Conservation (phyloP, 2,113 vertebrate species). For the Antechinus stuartii region DNA sequence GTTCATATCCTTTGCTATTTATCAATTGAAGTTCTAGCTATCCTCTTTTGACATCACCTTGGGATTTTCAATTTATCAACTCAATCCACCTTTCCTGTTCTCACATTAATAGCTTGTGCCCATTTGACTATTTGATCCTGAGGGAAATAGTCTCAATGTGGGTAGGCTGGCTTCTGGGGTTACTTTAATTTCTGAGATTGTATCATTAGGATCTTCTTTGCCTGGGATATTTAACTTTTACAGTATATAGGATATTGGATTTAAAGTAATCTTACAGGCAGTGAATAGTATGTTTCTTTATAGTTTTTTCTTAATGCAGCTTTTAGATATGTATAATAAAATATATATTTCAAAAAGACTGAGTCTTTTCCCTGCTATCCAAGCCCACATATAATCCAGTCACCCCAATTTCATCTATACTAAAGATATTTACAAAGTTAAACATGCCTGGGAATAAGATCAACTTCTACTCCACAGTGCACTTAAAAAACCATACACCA, state of each 20-base stretch:
- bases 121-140: not conserved
- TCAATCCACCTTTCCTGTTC: not conserved
- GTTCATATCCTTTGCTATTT: not conserved
- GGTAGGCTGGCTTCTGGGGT: not conserved
- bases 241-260: not conserved
- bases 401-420: not conserved
- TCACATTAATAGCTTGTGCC: not conserved
- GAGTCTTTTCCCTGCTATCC: not conserved
- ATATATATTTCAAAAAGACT: not conserved
- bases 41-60: not conserved
- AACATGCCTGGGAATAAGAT: constrained; percentile 3
- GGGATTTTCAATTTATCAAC: not conserved
- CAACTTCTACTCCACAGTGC: not conserved
- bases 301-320: constrained; percentile 43
- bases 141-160: not conserved
- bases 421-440: not conserved
- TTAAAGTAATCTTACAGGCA: not conserved
- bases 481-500: not conserved
- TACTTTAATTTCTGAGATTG: not conserved
- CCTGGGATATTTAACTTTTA: not conserved
- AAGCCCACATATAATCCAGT: not conserved
- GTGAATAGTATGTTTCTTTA: not conserved
- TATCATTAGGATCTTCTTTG: not conserved
- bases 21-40: not conserved
- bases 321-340: constrained; percentile 26